These are phyloP conservation scores for Ceratosolen fusciceps DNA, from an alignment of 1,140 invertebrate genomes.

Conservation along the genomic window DNA sequence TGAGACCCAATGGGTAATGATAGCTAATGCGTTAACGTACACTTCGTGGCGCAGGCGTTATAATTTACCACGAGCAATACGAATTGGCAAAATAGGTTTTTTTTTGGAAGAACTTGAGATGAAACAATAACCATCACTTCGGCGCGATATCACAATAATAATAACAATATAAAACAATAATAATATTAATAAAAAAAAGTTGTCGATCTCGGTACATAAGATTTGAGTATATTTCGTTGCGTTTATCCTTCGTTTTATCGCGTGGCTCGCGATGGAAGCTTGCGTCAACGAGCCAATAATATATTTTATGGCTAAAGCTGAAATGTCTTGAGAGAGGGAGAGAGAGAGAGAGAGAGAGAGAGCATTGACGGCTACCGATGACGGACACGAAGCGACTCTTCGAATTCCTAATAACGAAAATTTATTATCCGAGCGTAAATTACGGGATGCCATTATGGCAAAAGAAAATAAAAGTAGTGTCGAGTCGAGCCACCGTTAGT, in stretches of 20 bases:
- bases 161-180: too few species aligned
- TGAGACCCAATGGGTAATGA: too few species aligned
- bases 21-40: too few species aligned
- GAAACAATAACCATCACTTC: too few species aligned
- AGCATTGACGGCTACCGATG: background rate
- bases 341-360: background rate
- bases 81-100: too few species aligned
- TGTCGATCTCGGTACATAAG: background rate
- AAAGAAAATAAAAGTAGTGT: too few species aligned
- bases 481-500: too few species aligned
- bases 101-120: too few species aligned
- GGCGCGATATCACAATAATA: background rate
- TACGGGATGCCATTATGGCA: too few species aligned
- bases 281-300: constrained; percentile 10
- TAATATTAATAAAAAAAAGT: too few species aligned
- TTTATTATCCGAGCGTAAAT: background rate
- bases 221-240: constrained; percentile 4
- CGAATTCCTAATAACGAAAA: background rate
- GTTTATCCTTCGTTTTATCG: background rate
- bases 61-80: too few species aligned
- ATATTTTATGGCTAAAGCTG: background rate
- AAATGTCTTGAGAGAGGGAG: background rate
- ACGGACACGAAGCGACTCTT: background rate
- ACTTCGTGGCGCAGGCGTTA: too few species aligned
- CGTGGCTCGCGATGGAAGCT: background rate